These are phyloP conservation scores for Resseliella maxima DNA, from an alignment of 2,888 invertebrate species.

Conservation along the genomic window DNA sequence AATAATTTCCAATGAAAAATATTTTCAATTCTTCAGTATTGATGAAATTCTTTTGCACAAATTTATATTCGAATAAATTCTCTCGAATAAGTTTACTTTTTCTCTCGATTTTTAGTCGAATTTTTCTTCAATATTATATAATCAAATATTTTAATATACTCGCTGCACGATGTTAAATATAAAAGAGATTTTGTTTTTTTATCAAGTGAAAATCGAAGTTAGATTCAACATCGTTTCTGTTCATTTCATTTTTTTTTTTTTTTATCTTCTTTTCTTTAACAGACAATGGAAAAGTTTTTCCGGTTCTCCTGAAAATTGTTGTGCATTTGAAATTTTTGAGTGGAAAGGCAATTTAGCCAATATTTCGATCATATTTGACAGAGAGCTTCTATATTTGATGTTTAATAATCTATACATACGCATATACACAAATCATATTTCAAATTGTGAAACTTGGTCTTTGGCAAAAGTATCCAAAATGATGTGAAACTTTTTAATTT, in stretches of 20 bases:
- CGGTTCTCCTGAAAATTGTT: neutral
- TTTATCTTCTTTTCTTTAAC: too few relatives aligned
- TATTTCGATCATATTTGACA: neutral
- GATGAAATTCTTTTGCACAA: too few relatives aligned
- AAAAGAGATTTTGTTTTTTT: neutral
- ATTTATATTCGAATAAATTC: neutral
- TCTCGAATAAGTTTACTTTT: neutral
- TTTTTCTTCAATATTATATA: neutral
- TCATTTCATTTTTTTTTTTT: too few relatives aligned
- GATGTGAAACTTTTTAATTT: slow-evolving; percentile 19
- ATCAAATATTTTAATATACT: neutral
- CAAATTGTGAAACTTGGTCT: neutral
- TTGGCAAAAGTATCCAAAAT: neutral
- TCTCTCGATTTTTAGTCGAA: neutral
- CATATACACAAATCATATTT: too few relatives aligned
- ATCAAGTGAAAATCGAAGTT: slow-evolving; percentile 12
- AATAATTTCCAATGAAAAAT: too few relatives aligned
- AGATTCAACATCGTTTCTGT: neutral
- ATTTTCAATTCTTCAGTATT: too few relatives aligned
- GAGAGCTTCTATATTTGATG: neutral
- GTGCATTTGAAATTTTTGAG: neutral
- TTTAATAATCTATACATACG: too few relatives aligned
- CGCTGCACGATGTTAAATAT: neutral
- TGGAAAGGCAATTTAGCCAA: neutral
- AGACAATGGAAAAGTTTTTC: neutral